Conservation (phyloP, 2,888 invertebrate genomes). For the Serrognathus titanus region DNA sequence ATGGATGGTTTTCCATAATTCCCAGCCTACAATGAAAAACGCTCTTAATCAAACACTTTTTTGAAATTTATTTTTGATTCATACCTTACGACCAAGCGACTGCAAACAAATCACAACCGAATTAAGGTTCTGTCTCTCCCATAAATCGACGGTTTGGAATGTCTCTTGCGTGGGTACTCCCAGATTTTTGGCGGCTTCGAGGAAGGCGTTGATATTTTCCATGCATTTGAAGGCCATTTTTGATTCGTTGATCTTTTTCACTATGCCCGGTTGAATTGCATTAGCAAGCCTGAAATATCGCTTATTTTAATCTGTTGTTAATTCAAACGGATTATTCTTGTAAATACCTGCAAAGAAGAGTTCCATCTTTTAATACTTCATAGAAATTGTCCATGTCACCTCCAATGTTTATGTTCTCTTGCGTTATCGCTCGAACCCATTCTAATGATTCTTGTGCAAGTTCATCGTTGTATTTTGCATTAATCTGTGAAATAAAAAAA, state of each 20-base stretch:
- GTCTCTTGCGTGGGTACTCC: slow-evolving; percentile 93
- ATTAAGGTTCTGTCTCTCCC: slow-evolving; percentile 94
- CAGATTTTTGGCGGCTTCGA: slow-evolving; percentile 76
- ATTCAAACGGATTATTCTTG: neutral
- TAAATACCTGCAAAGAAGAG: slow-evolving; percentile 81
- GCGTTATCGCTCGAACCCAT: slow-evolving; percentile 87
- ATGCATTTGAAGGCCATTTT: slow-evolving; percentile 96
- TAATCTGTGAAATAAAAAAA: slow-evolving; percentile 69
- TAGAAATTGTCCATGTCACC: slow-evolving; percentile 95
- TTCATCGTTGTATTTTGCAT: slow-evolving; percentile 95
- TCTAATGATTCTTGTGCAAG: slow-evolving; percentile 87
- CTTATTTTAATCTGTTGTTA: slow-evolving; percentile 12
- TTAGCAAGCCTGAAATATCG: slow-evolving; percentile 72
- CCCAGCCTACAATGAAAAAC: slow-evolving; percentile 58
- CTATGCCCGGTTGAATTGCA: slow-evolving; percentile 75
- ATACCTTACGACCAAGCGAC: slow-evolving; percentile 90
- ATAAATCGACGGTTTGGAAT: slow-evolving; percentile 96
- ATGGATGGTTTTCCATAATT: slow-evolving; percentile 83
- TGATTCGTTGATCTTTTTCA: slow-evolving; percentile 85
- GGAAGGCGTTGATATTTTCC: slow-evolving; percentile 96
- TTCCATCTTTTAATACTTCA: slow-evolving; percentile 86
- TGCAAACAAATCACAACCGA: slow-evolving; percentile 94
- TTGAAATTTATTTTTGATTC: neutral
- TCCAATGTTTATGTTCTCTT: slow-evolving; percentile 78
- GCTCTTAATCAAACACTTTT: too few species aligned